Conservation (phyloP, 2,797 vertebrate genomes). For the Cossypha niveicapilla region DNA sequence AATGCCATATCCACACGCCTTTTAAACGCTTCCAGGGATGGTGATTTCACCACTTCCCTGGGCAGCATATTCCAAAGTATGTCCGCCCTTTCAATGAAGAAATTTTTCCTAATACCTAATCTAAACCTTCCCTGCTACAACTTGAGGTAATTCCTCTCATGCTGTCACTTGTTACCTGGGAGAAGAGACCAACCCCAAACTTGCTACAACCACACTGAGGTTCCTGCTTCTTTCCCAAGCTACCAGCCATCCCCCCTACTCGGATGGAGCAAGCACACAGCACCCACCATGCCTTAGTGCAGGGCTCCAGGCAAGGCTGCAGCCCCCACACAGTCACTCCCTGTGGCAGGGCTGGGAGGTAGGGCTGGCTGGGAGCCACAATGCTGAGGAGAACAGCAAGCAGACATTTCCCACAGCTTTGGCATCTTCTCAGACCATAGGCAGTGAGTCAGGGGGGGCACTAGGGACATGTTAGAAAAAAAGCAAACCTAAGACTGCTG, state of each 20-base stretch:
- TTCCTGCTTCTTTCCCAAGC: neutral
- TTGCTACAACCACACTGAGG: neutral
- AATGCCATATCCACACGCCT: fast-evolving
- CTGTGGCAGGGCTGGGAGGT: fast-evolving
- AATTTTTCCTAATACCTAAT: neutral
- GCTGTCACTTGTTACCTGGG: neutral
- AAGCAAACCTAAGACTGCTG: neutral
- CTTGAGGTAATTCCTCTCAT: neutral
- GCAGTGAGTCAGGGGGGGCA: neutral
- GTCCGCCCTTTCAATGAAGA: neutral
- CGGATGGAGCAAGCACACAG: fast-evolving
- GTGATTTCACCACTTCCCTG: neutral
- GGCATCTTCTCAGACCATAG: neutral
- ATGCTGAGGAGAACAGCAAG: fast-evolving
- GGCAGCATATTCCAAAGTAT: neutral
- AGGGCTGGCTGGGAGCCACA: neutral
- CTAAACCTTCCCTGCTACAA: neutral
- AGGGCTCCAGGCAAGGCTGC: neutral
- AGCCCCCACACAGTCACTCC: fast-evolving
- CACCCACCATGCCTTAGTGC: too few relatives aligned
- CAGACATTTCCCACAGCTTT: neutral
- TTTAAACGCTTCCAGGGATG: neutral
- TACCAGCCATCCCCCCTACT: neutral
- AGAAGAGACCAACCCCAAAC: neutral
- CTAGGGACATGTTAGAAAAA: neutral